Conservation (phyloP, 2,888 invertebrate species). For the Cheilosia vulpina region DNA sequence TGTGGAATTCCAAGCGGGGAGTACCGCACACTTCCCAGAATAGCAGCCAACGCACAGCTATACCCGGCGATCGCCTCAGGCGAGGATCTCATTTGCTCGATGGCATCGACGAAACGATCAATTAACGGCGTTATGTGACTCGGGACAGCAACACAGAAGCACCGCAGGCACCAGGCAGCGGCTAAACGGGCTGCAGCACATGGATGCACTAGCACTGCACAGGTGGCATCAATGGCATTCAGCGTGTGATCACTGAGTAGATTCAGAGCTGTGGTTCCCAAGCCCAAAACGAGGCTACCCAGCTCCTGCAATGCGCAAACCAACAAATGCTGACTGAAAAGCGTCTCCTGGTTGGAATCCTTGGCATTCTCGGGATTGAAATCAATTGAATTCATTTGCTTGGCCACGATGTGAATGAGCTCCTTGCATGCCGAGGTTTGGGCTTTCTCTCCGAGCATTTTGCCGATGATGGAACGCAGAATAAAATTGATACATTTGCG, state of each 20-base stretch:
- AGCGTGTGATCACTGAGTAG: slow-evolving; percentile 94
- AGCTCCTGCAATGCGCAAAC: slow-evolving; percentile 97
- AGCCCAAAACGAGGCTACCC: slow-evolving; percentile 93
- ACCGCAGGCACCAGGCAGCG: slow-evolving; percentile 96
- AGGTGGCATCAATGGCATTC: slow-evolving; percentile 87
- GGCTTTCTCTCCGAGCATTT: slow-evolving; percentile 98
- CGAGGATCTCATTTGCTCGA: slow-evolving; percentile 95
- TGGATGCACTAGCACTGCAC: slow-evolving; percentile 93
- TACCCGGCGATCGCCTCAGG: slow-evolving; percentile 95
- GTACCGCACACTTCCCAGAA: slow-evolving; percentile 94
- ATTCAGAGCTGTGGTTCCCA: slow-evolving; percentile 97
- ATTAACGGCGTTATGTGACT: slow-evolving; percentile 96
- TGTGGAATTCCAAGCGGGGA: slow-evolving; percentile 98
- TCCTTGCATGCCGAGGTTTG: slow-evolving; percentile 98
- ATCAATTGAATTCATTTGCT: slow-evolving; percentile 97
- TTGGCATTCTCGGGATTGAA: slow-evolving; percentile 96
- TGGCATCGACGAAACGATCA: slow-evolving; percentile 93
- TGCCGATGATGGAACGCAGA: slow-evolving; percentile 94
- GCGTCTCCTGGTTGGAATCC: slow-evolving; percentile 94
- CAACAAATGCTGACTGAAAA: slow-evolving; percentile 94
- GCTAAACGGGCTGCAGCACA: slow-evolving; percentile 96
- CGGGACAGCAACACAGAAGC: slow-evolving; percentile 96
- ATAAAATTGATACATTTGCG: slow-evolving; percentile 99
- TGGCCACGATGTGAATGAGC: slow-evolving; percentile 94
- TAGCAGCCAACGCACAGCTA: slow-evolving; percentile 96